phyloP scores from a whole-genome alignment of 2,888 invertebrate species.

The Romanomermis culicivorax region DNA sequence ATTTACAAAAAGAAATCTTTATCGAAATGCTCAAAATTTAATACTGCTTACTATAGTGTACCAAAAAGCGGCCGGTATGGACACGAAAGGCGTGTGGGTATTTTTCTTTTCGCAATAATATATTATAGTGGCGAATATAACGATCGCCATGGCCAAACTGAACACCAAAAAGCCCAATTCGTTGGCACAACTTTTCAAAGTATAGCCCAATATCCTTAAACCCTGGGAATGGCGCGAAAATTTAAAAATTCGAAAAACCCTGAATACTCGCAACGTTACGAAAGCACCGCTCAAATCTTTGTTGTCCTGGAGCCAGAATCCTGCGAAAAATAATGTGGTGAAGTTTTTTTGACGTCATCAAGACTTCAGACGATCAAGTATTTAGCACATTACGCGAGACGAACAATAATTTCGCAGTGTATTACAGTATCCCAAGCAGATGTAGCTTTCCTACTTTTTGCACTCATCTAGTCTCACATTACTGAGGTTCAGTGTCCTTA shows the following conservation, averaged over 20 bases:
- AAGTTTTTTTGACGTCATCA: not conserved
- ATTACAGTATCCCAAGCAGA: too few species aligned
- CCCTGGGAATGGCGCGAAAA: conserved; percentile 99
- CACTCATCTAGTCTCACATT: too few species aligned
- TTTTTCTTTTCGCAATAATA: conserved; percentile 99
- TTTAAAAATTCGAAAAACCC: conserved; percentile 99
- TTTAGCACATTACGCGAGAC: too few species aligned
- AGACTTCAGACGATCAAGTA: too few species aligned
- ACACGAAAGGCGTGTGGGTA: conserved; percentile 83
- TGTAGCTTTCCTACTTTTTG: too few species aligned
- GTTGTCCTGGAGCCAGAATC: conserved; percentile 32
- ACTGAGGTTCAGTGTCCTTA: too few species aligned
- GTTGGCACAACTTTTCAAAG: conserved; percentile 92
- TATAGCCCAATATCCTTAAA: conserved; percentile 90
- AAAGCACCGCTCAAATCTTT: conserved; percentile 61
- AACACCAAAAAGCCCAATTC: conserved; percentile 97
- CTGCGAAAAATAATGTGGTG: not conserved
- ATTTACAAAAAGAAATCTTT: too few species aligned
- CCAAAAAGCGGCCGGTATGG: conserved; percentile 99
- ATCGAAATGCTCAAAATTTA: not conserved
- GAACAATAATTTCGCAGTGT: too few species aligned
- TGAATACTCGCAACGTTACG: conserved; percentile 90
- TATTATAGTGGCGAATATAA: conserved; percentile 99
- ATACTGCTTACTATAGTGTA: conserved; percentile 69
- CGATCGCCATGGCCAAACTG: conserved; percentile 97